phyloP scores from a whole-genome alignment of 1,140 invertebrate genomes.

The Berghia stephanieae region DNA sequence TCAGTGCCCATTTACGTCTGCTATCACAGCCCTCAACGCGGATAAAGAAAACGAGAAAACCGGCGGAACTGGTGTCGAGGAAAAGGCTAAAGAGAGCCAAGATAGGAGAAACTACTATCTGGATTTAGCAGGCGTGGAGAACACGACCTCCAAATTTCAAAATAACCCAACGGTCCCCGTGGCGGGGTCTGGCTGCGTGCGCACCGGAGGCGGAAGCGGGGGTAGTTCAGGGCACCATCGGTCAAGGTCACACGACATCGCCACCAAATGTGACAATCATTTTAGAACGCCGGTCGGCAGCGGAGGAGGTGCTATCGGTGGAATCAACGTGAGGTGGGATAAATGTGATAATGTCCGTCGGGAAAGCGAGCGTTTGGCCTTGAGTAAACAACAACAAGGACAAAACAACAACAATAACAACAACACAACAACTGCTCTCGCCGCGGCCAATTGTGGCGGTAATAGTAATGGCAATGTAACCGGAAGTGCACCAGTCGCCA shows the following conservation, averaged over 20 bases:
- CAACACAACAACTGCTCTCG: neutral
- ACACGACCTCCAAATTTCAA: conserved; percentile 55
- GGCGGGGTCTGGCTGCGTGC: conserved; percentile 32
- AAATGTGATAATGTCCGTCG: conserved; percentile 49
- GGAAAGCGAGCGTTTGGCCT: conserved; percentile 41
- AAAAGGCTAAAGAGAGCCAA: conserved; percentile 56
- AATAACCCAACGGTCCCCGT: conserved; percentile 38
- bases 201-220: neutral
- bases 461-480: neutral
- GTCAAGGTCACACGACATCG: conserved; percentile 54
- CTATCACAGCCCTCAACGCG: neutral
- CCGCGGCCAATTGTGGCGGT: neutral
- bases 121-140: conserved; percentile 67
- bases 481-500: neutral
- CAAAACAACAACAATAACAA: no score
- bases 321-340: neutral
- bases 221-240: conserved; percentile 39
- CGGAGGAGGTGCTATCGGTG: neutral
- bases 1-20: conserved; percentile 21
- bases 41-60: neutral
- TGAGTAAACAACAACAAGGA: no score
- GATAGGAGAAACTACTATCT: conserved; percentile 67
- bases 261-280: conserved; percentile 30
- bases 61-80: conserved; percentile 8
- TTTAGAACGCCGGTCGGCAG: no score